Percentiles rank a stretch among this genome's conserved stretches.
phyloP scores from a whole-genome alignment of 1,140 invertebrate species.

The Macrocentrus cingulum region DNA sequence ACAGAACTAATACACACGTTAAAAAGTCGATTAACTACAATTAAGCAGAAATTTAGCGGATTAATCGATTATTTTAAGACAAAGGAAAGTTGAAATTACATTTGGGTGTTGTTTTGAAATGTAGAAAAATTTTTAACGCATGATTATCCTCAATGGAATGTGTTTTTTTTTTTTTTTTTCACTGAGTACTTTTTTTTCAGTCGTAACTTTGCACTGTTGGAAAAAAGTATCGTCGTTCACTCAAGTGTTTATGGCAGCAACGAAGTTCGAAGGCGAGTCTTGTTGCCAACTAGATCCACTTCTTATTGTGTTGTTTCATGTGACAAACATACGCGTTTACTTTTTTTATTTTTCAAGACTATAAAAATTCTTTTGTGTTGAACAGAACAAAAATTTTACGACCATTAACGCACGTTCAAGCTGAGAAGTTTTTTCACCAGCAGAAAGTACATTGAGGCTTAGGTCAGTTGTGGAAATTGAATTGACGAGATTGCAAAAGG shows the following conservation, averaged over 20 bases:
- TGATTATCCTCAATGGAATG: too few species aligned
- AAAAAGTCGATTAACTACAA: too few species aligned
- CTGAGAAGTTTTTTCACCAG: neutral
- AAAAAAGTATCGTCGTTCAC: neutral
- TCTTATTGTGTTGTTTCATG: neutral
- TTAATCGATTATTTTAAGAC: too few species aligned
- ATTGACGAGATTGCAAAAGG: too few species aligned
- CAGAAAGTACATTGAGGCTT: neutral
- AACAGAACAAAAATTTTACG: neutral
- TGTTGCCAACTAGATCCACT: neutral
- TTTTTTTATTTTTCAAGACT: neutral
- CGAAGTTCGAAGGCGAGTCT: neutral
- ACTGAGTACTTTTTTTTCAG: too few species aligned
- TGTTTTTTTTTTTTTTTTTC: too few species aligned
- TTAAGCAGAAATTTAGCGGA: too few species aligned
- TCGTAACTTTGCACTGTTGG: neutral
- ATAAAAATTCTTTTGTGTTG: neutral
- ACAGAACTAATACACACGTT: too few species aligned
- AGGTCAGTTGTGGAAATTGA: too few species aligned
- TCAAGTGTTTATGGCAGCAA: neutral
- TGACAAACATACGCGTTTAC: neutral
- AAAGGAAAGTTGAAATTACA: too few species aligned
- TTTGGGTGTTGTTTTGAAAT: too few species aligned
- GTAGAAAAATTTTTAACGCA: too few species aligned
- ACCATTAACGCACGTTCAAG: neutral